Conservation (phyloP, 2,797 vertebrate genomes). For the Tympanoctomys barrerae region DNA sequence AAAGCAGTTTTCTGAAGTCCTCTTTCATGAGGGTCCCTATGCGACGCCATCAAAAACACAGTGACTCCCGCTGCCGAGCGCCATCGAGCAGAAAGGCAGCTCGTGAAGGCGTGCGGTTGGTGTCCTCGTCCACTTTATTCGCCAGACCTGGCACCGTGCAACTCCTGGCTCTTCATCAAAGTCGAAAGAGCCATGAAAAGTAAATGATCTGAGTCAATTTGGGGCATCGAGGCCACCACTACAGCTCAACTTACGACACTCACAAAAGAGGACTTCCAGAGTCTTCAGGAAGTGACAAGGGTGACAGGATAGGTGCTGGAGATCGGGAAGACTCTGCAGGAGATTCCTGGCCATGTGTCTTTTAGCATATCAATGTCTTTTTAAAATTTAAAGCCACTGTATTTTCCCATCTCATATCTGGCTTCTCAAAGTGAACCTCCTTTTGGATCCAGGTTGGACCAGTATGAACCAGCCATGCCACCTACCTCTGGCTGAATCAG, state of each 20-base stretch:
- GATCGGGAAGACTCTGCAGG: background rate
- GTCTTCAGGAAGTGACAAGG: background rate
- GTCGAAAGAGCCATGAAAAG: background rate
- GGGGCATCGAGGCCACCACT: background rate
- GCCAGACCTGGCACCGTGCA: background rate
- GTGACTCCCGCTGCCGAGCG: background rate
- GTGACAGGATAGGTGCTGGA: background rate
- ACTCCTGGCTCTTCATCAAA: background rate
- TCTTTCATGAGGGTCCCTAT: background rate
- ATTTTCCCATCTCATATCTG: background rate
- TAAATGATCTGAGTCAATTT: background rate
- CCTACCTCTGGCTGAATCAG: background rate
- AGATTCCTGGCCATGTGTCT: background rate
- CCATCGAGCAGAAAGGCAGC: background rate
- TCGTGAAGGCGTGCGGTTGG: fast-evolving
- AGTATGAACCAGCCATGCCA: background rate
- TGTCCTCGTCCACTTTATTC: background rate
- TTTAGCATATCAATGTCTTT: background rate
- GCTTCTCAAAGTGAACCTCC: background rate
- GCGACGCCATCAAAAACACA: background rate
- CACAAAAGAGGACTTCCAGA: background rate
- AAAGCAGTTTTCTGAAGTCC: background rate
- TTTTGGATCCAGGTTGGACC: background rate
- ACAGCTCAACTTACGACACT: background rate
- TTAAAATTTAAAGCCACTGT: background rate